phyloP scores from a whole-genome alignment of 2,797 vertebrate species.

The Clarias platycephalus region DNA sequence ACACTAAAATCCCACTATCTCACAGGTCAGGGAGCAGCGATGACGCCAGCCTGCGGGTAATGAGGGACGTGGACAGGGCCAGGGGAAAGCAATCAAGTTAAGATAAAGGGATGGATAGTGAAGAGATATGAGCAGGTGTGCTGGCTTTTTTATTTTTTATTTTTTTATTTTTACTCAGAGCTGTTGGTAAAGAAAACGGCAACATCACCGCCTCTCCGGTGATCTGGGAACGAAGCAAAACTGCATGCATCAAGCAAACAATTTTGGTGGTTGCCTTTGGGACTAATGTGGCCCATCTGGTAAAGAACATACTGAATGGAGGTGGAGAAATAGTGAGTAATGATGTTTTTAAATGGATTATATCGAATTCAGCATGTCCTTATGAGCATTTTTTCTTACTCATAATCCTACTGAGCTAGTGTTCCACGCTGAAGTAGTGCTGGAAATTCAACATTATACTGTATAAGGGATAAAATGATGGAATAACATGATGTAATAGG shows the following conservation, averaged over 20 bases:
- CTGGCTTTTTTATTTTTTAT: slow-evolving; percentile 6
- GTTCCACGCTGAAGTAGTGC: not conserved
- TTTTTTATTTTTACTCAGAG: slow-evolving; percentile 42
- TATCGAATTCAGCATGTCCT: slow-evolving; percentile 9
- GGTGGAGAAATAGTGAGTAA: slow-evolving; percentile 13
- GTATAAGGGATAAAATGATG: not conserved
- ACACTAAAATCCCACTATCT: slow-evolving; percentile 51
- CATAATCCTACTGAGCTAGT: not conserved
- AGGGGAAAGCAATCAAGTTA: slow-evolving; percentile 55
- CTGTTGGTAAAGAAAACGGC: slow-evolving; percentile 50
- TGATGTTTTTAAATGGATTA: slow-evolving; percentile 32
- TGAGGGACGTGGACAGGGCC: slow-evolving; percentile 50
- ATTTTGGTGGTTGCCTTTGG: slow-evolving; percentile 47
- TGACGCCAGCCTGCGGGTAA: slow-evolving; percentile 40
- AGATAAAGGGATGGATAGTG: slow-evolving; percentile 51
- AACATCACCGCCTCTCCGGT: slow-evolving; percentile 38
- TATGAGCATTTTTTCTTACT: not conserved
- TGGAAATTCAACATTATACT: not conserved
- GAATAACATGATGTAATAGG: too few relatives aligned
- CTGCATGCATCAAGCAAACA: slow-evolving; percentile 44
- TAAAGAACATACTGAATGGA: slow-evolving; percentile 24
- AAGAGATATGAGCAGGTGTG: slow-evolving; percentile 50
- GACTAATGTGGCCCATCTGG: slow-evolving; percentile 32
- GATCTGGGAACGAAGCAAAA: slow-evolving; percentile 38
- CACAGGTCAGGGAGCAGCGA: slow-evolving; percentile 55